Base-by-base conservation (phyloP, 2,888 invertebrate genomes). In the Acrobasis suavella region DNA sequence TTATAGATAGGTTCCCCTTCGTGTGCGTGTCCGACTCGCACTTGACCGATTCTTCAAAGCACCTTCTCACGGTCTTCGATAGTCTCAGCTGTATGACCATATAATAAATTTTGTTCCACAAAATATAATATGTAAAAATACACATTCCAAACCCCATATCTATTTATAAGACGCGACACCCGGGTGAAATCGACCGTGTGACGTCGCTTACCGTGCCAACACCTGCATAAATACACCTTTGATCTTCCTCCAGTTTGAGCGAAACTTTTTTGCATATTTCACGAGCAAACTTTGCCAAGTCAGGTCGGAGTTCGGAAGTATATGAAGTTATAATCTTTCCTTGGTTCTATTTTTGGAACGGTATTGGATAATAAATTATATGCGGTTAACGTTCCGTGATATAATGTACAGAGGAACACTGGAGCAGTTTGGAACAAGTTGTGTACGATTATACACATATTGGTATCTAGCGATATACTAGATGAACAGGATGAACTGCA, bases 251-350 rank as follows among this genome's bases (percentile, higher is more conserved):
- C 15, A 17, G 42, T 56, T 9, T 38, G 1, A 10, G 56, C 55
- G 62, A 9, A 62, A 62, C 62, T 62, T 62, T 62, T 62, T 62
- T 62, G 58, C 62, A 62, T 62, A 62, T 62, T 58, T 62, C 62
- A 62, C 59, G 16, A 39, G 59, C 14, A 38, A 60, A 60, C 37
- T 60, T 60, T 22, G 56, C 42, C 56, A 46, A 56, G 56, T 56
- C 56, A 56, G 52, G 14, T 12, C 12, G n/a, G 56, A 42, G 56
- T 56, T 56, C 42, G n/a, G 46, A 14, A 42, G 39, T 46, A 56
- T n/a, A 42, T 16, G 56, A 42, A 42, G 17, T 56, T 56, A 56
- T 56, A 56, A 56, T 55, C 38, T 39, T 46, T 46, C n/a, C 7
- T 42, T 9, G 32, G 55, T 55, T 1, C 54, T 39, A 55, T 55